A percentile compares a stretch with the other conserved stretches of the same genome.
phyloP scores from a whole-genome alignment of 2,113 vertebrate species.

The Serilophus lunatus region DNA sequence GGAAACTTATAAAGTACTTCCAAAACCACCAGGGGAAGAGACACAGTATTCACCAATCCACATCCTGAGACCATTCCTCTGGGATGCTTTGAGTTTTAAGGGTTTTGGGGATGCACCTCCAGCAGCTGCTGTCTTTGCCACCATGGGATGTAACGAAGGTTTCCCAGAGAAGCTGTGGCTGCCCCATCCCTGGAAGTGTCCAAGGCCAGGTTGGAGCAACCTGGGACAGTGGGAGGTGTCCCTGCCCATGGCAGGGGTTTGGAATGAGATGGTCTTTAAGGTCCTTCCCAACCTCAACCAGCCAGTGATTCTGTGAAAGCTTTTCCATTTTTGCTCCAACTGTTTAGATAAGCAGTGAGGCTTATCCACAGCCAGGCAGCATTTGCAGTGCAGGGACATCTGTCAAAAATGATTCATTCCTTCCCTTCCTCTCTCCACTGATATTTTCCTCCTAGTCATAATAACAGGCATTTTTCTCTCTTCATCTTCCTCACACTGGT shows the following conservation, averaged over 20 bases:
- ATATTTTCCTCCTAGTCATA: neutral
- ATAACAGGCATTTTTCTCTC: neutral
- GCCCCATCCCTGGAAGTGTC: neutral
- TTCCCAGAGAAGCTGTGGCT: neutral
- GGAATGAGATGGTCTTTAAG: accelerated
- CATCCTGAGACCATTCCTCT: neutral
- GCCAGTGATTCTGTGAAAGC: neutral
- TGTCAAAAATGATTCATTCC: conserved; percentile 25
- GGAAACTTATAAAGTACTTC: neutral
- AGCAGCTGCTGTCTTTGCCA: neutral
- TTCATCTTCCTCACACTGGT: neutral
- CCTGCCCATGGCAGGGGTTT: neutral
- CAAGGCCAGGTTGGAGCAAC: accelerated
- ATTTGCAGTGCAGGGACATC: neutral
- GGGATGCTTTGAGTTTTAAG: neutral
- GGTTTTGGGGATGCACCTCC: neutral
- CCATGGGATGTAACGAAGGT: neutral
- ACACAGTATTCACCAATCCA: neutral
- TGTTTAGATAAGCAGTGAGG: neutral
- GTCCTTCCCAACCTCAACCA: neutral
- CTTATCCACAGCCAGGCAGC: neutral
- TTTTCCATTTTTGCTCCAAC: neutral
- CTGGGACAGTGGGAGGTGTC: neutral
- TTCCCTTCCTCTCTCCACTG: neutral
- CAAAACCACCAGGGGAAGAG: neutral